Evolutionary conservation across 1,140 invertebrate genomes (phyloP).

Genomic region (Nebria ingens): DNA sequence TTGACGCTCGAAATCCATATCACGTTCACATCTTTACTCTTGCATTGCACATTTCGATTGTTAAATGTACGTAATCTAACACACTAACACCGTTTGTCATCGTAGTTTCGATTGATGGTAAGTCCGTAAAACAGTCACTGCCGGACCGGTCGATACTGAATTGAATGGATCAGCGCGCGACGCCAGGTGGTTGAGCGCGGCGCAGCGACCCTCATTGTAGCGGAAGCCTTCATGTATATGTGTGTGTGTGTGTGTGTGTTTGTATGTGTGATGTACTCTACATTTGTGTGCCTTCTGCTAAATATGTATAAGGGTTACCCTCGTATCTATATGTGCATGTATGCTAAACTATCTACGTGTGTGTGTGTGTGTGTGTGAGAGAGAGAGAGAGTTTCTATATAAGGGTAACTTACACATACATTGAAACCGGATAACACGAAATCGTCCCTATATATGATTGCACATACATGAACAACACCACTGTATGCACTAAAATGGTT

Average conservation of each 20-base stretch:
- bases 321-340: too few relatives aligned
- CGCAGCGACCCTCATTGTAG: constrained; percentile 25
- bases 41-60: constrained; percentile 2
- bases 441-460: too few relatives aligned
- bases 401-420: neutral
- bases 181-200: constrained; percentile 35
- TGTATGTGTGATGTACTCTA: too few relatives aligned
- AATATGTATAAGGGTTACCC: neutral
- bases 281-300: constrained; percentile 2
- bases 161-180: constrained; percentile 33
- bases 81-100: constrained; percentile 8
- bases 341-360: neutral
- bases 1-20: neutral
- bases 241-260: constrained; percentile 12
- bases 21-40: constrained; percentile 12
- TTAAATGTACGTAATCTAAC: constrained; percentile 1
- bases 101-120: constrained; percentile 9
- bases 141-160: constrained; percentile 33
- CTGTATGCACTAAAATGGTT: too few relatives aligned
- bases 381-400: too few relatives aligned
- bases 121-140: constrained; percentile 15
- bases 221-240: constrained; percentile 16
- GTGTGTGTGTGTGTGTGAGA: neutral
- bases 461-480: too few relatives aligned
- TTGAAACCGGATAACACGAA: neutral